These are phyloP conservation scores for Lasius fuliginosus DNA, from an alignment of 2,888 invertebrate species.

Conservation along the genomic window DNA sequence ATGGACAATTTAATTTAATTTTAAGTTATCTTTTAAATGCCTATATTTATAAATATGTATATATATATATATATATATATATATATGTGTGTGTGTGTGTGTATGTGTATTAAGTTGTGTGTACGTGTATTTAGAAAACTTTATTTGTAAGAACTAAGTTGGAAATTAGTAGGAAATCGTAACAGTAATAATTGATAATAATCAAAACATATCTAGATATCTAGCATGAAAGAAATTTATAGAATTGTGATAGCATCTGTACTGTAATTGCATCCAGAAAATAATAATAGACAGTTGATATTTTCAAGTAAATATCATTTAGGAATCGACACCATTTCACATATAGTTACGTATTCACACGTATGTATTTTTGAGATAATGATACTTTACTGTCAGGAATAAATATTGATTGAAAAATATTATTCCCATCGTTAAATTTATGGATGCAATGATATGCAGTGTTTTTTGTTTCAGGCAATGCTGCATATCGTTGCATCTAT, in stretches of 20 bases:
- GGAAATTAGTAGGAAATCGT: background rate
- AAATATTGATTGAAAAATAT: slow-evolving; percentile 15
- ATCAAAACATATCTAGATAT: background rate
- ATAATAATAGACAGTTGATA: slow-evolving; percentile 27
- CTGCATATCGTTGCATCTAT: background rate
- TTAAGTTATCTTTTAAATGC: background rate
- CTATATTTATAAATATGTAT: background rate
- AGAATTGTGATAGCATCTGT: background rate
- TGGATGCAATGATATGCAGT: background rate
- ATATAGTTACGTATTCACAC: slow-evolving; percentile 31
- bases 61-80: too few species aligned
- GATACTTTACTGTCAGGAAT: slow-evolving; percentile 36
- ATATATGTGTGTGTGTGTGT: background rate
- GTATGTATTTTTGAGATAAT: slow-evolving; percentile 27
- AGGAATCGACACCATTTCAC: slow-evolving; percentile 37
- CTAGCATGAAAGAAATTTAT: background rate
- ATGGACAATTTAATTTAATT: background rate
- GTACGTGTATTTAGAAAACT: background rate
- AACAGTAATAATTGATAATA: background rate
- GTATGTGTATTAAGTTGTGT: background rate
- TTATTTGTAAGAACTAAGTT: background rate
- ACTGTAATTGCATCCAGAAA: background rate
- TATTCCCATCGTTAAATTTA: background rate
- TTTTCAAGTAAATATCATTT: slow-evolving; percentile 41
- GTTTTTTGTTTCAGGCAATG: background rate